Base-by-base conservation (phyloP, 2,113 vertebrate species). In the Monopterus albus region DNA sequence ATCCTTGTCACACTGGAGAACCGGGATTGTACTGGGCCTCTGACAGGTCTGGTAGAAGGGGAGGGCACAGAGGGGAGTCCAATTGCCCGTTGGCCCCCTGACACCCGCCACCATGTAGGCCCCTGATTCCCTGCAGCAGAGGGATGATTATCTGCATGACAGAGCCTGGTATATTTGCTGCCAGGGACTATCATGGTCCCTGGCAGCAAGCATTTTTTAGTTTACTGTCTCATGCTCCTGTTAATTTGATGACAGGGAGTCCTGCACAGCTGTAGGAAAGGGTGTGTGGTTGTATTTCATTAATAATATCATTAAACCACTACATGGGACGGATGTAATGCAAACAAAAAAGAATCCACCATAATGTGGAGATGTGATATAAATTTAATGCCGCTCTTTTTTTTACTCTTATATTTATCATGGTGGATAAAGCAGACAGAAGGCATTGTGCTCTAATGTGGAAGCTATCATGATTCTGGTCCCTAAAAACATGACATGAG, bases 181-280 rank as follows among this genome's bases (percentile, higher is more conserved):
- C 71, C 71, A 64, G 78, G 85, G 88, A 91, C 84, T 52, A 53
- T 90, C 90, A 92, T 92, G 73, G 79, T 89, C 87, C 74, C 87
- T 93, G 91, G 87, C 91, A 92, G 85, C 63, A 15, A 85, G 79
- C 84, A 62, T 89, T 92, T 91, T 86, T 88, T 75, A 83, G 77
- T 90, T 85, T 86, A 89, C 81, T 88, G 83, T 90, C 84, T 87
- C 72, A 74, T 86, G 85, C 84, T 91, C 51, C 69, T 89, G 90
- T 91, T 93, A 92, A 92, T 93, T 93, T 91, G 71, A 91, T 89
- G 91, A 91, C 83, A 83, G 85, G n/a, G 74, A 74, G 72, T 69
- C 72, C 50, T 73, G 65, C 75, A 73, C 76, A 85, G 81, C 88
- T 92, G 82, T 65, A 78, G 70, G 78, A 86, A 62, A 83, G 84